Evolutionary conservation across 2,888 invertebrate genomes (phyloP).

Genomic region (Scaptomyza tumidula): DNA sequence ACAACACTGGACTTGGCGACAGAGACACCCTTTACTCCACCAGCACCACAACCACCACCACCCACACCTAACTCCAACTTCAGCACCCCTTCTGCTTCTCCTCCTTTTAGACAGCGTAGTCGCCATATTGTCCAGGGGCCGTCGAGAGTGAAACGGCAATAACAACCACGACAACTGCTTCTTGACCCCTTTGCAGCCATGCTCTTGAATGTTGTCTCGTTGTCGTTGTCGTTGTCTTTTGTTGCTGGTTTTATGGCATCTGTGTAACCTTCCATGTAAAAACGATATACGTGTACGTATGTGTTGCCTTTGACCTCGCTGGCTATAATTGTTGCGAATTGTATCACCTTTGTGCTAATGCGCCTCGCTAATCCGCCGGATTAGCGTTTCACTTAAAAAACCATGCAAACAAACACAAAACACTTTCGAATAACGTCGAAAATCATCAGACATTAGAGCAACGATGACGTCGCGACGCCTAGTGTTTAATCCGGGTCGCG

Average conservation of each 20-base stretch:
- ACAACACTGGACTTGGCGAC: slow-evolving; percentile 29
- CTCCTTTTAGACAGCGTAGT: slow-evolving; percentile 21
- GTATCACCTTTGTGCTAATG: slow-evolving; percentile 75
- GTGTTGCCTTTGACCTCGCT: slow-evolving; percentile 54
- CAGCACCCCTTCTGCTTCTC: not conserved
- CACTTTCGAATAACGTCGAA: slow-evolving; percentile 63
- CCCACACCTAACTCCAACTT: too few relatives aligned
- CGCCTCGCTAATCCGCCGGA: slow-evolving; percentile 70
- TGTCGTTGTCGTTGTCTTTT: slow-evolving; percentile 11
- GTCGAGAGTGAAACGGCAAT: slow-evolving; percentile 30
- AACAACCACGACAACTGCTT: slow-evolving; percentile 41
- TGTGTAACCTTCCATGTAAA: slow-evolving; percentile 65
- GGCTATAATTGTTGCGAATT: slow-evolving; percentile 65
- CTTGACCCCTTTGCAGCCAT: slow-evolving; percentile 67
- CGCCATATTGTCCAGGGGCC: slow-evolving; percentile 52
- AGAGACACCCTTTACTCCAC: slow-evolving; percentile 18
- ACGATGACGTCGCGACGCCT: slow-evolving; percentile 37
- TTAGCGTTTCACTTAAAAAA: slow-evolving; percentile 72
- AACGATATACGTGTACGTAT: slow-evolving; percentile 29
- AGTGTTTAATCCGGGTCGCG: slow-evolving; percentile 65
- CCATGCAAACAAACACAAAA: slow-evolving; percentile 50
- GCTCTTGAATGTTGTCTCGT: slow-evolving; percentile 25
- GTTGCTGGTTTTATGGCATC: slow-evolving; percentile 47
- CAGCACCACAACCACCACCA: not conserved
- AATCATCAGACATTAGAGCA: slow-evolving; percentile 54